Evolutionary conservation across 2,113 vertebrate genomes (phyloP).

Genomic region (Scomber scombrus): DNA sequence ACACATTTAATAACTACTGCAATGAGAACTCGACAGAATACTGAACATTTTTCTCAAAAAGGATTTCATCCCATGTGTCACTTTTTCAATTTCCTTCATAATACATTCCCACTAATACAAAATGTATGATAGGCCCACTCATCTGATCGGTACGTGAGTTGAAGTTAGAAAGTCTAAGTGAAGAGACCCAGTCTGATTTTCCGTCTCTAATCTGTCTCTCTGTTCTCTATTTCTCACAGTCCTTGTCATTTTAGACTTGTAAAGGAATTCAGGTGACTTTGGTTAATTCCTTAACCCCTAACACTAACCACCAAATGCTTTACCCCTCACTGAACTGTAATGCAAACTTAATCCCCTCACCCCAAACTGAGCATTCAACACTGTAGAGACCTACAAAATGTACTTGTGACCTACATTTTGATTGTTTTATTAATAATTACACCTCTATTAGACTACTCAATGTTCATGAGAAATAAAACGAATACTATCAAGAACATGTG

Average conservation of each 20-base stretch:
- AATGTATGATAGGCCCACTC: too few species aligned
- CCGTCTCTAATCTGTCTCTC: neutral
- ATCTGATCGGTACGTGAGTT: neutral
- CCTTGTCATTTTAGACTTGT: conserved; percentile 1
- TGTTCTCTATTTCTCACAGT: neutral
- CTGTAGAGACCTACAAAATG: neutral
- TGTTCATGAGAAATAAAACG: too few species aligned
- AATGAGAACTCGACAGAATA: too few species aligned
- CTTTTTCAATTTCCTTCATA: too few species aligned
- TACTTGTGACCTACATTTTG: neutral
- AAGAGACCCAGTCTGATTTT: neutral
- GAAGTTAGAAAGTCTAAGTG: neutral
- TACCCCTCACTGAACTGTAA: conserved; percentile 37
- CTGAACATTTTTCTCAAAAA: too few species aligned
- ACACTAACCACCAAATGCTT: conserved; percentile 21
- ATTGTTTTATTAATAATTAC: neutral
- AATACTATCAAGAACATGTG: neutral
- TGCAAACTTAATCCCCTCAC: neutral
- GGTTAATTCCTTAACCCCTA: neutral
- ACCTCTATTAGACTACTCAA: too few species aligned
- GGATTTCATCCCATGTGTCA: too few species aligned
- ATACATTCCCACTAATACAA: too few species aligned
- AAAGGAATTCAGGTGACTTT: conserved; percentile 12
- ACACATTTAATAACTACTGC: too few species aligned
- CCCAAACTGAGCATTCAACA: conserved; percentile 3